Percentiles rank a stretch among this genome's conserved stretches.
Evolutionary conservation across 2,113 vertebrate species (phyloP).

Genomic region (Osmerus mordax): DNA sequence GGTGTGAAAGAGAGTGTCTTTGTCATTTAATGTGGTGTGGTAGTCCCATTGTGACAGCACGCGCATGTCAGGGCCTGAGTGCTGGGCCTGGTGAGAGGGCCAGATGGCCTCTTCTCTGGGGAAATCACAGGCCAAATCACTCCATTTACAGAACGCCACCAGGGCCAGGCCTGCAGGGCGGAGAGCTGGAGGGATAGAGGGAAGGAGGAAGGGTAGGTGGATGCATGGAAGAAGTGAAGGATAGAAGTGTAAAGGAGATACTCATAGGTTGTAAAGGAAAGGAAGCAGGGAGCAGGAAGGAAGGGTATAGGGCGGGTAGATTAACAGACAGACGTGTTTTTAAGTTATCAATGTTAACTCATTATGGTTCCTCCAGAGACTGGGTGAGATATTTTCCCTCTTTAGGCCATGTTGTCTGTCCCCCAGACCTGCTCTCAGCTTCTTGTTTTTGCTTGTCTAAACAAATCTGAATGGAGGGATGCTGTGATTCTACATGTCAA

Average conservation of each 20-base stretch:
- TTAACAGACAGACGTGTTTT: no score
- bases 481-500: no score
- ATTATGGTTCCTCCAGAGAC: no score
- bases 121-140: slow-evolving; percentile 61
- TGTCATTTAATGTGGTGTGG: slow-evolving; percentile 19
- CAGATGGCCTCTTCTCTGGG: slow-evolving; percentile 54
- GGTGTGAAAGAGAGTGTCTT: neutral
- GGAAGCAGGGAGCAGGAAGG: no score
- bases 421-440: no score
- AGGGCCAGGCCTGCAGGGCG: slow-evolving; percentile 32
- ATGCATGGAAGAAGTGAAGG: neutral
- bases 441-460: no score
- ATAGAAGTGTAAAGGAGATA: neutral
- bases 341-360: no score
- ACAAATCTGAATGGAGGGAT: no score
- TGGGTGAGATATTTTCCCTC: no score
- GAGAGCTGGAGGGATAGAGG: slow-evolving; percentile 16
- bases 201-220: slow-evolving; percentile 8
- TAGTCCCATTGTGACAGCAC: slow-evolving; percentile 12
- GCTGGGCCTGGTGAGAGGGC: slow-evolving; percentile 45
- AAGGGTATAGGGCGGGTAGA: no score
- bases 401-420: no score
- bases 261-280: no score
- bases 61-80: slow-evolving; percentile 18
- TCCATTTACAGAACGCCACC: slow-evolving; percentile 51